Percentiles rank a stretch among this genome's conserved stretches.
phyloP scores from a whole-genome alignment of 2,888 invertebrate genomes.

The Melinaea marsaeus region DNA sequence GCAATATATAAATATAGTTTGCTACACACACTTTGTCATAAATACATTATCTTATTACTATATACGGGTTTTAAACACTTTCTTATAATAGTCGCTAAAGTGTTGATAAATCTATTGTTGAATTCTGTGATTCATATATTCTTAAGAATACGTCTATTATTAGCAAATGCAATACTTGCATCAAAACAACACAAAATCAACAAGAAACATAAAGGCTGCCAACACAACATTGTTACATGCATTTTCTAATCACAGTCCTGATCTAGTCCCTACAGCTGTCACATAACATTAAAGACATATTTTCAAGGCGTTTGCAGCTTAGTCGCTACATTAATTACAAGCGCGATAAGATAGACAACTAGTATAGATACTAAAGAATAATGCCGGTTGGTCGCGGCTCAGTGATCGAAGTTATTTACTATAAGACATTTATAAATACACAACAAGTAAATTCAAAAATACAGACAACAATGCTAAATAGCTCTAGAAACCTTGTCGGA shows the following conservation, averaged over 20 bases:
- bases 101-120: slow-evolving; percentile 3
- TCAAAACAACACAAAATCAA: slow-evolving; percentile 60
- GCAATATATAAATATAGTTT: slow-evolving; percentile 14
- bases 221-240: slow-evolving; percentile 23
- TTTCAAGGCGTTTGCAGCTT: not conserved
- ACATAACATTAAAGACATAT: not conserved
- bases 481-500: slow-evolving; percentile 87
- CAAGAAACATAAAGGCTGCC: slow-evolving; percentile 36
- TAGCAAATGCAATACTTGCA: slow-evolving; percentile 56
- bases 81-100: not conserved
- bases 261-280: not conserved
- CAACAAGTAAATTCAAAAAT: slow-evolving; percentile 74
- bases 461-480: slow-evolving; percentile 69
- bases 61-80: not conserved
- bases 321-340: slow-evolving; percentile 35
- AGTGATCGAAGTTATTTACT: slow-evolving; percentile 74
- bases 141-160: slow-evolving; percentile 28
- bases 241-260: slow-evolving; percentile 4
- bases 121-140: slow-evolving; percentile 8
- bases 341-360: slow-evolving; percentile 64
- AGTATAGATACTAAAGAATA: slow-evolving; percentile 57
- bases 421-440: slow-evolving; percentile 74
- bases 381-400: slow-evolving; percentile 59
- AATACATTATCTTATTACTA: not conserved
- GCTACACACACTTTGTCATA: slow-evolving; percentile 17